Percentiles rank a stretch among this genome's conserved stretches.
These are phyloP conservation scores for Atta cephalotes DNA, from an alignment of 1,140 invertebrate genomes.

Conservation along the genomic window DNA sequence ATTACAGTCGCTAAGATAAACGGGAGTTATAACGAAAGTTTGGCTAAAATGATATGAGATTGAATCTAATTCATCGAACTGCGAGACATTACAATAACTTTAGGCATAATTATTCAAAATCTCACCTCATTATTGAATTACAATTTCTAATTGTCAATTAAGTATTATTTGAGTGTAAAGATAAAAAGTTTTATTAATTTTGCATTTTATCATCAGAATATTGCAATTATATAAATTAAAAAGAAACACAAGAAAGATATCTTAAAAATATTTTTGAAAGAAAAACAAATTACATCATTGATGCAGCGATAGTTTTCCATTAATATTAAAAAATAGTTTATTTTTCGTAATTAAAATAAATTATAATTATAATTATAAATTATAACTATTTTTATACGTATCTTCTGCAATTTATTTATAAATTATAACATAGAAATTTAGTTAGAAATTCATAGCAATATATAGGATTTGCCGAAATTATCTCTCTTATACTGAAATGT, in stretches of 20 bases:
- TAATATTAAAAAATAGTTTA: not conserved
- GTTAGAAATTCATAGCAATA: not conserved
- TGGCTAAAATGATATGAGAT: constrained; percentile 43
- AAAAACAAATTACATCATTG: not conserved
- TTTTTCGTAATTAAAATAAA: not conserved
- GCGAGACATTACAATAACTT: constrained; percentile 22
- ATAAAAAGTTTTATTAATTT: not conserved
- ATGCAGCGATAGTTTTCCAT: not conserved
- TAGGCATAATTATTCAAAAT: not conserved
- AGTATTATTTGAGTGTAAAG: not conserved
- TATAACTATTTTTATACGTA: too few species aligned
- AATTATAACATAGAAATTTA: not conserved
- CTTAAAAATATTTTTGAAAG: not conserved
- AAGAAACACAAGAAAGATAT: not conserved
- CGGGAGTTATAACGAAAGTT: constrained; percentile 42
- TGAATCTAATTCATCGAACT: constrained; percentile 47
- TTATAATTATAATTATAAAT: too few species aligned
- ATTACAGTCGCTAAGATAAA: constrained; percentile 37
- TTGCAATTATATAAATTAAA: not conserved
- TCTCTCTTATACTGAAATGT: not conserved
- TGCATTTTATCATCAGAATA: not conserved
- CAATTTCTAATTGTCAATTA: constrained; percentile 20
- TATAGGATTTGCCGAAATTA: not conserved
- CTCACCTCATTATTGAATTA: constrained; percentile 18
- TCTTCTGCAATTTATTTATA: not conserved